These are phyloP conservation scores for Chitala chitala DNA, from an alignment of 2,113 vertebrate species.

Conservation along the genomic window DNA sequence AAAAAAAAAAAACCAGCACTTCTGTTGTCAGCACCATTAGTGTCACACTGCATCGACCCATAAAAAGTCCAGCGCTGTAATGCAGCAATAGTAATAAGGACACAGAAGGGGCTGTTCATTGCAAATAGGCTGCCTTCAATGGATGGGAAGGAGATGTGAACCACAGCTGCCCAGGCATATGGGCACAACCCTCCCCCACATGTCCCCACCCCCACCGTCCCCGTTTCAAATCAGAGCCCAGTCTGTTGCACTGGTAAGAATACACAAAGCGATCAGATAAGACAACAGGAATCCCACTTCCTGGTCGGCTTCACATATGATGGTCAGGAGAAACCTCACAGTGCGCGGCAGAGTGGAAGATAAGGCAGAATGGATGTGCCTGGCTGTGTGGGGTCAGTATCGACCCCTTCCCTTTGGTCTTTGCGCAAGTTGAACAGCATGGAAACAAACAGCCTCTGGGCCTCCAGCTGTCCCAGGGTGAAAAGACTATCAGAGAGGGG, in stretches of 20 bases:
- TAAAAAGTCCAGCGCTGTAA: not conserved
- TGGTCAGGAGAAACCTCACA: not conserved
- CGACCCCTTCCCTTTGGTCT: not conserved
- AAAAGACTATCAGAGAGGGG: not conserved
- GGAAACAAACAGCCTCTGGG: not conserved
- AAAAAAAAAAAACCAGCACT: not conserved
- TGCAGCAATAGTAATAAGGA: not conserved
- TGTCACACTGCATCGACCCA: not conserved
- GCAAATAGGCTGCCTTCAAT: not conserved
- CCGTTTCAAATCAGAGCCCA: not conserved
- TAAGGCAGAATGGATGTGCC: not conserved
- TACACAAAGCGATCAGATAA: constrained; percentile 10
- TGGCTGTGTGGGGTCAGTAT: not conserved
- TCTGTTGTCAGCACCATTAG: constrained; percentile 6
- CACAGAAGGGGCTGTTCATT: not conserved
- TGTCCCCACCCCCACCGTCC: not conserved
- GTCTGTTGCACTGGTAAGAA: not conserved
- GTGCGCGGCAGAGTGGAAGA: not conserved
- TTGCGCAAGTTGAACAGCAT: not conserved
- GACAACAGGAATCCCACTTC: not conserved
- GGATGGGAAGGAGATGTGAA: not conserved
- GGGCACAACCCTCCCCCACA: no score
- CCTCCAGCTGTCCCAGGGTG: not conserved
- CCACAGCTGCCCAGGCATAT: not conserved
- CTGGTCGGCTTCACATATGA: no score